Conservation (phyloP, 2,888 invertebrate genomes). For the Onchidella celtica region DNA sequence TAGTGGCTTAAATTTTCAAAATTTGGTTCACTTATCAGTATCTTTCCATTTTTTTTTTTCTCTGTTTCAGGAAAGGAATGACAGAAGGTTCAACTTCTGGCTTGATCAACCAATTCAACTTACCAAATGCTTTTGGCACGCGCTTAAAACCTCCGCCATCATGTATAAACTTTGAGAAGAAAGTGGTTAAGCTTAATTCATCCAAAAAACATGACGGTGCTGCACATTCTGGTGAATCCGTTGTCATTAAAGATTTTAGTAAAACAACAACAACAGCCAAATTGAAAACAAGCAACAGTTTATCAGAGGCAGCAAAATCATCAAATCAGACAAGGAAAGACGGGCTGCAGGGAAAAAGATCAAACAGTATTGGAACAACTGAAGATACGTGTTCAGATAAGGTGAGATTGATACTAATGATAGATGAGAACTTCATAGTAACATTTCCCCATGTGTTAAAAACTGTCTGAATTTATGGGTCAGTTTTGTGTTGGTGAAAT, state of each 20-base stretch:
- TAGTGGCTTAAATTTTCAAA: too few species aligned
- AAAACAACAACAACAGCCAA: neutral
- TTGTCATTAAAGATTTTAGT: neutral
- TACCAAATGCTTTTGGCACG: conserved; percentile 39
- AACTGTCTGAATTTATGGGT: too few species aligned
- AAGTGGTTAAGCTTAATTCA: conserved; percentile 67
- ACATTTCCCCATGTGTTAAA: too few species aligned
- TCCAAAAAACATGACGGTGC: conserved; percentile 1
- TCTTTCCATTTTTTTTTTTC: neutral
- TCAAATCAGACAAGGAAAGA: neutral
- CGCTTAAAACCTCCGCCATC: conserved; percentile 72
- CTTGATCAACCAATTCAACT: conserved; percentile 58
- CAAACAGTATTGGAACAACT: neutral
- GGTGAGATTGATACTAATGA: too few species aligned
- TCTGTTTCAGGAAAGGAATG: conserved; percentile 55
- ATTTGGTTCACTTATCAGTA: neutral
- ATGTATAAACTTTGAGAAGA: conserved; percentile 67
- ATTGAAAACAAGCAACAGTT: neutral
- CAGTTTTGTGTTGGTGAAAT: too few species aligned
- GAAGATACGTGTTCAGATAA: neutral
- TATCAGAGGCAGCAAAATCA: conserved; percentile 4
- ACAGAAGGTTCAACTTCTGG: conserved; percentile 41
- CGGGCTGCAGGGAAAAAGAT: neutral
- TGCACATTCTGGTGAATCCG: neutral
- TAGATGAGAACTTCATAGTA: too few species aligned